Base-by-base conservation (phyloP, 2,113 vertebrate species). In the Pterocles burchelli region DNA sequence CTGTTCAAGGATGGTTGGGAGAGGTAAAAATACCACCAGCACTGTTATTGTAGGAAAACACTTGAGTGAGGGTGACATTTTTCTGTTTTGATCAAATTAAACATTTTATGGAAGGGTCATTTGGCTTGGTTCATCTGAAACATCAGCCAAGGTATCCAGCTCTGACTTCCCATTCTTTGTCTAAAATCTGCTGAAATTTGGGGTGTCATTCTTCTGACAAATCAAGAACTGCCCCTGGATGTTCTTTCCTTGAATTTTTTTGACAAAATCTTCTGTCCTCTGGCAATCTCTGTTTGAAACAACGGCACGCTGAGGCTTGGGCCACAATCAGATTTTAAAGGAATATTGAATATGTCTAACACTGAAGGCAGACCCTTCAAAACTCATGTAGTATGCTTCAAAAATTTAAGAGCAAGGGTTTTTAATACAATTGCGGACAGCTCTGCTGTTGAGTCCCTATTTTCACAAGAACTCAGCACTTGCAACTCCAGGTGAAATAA, bases 401-500 rank as follows among this genome's bases (percentile, higher is more conserved):
- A 67, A 90, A 76, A 83, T 62, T 86, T 41, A 55, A 83, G 31
- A 85, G 58, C 36, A 58, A 67, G 59, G 38, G 45, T 38, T 79
- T 92, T 59, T 9, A 86, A 75, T 92, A 33, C 2, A 2, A 6
- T 20, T 78, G 61, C 63, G 76, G 59, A 29, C 58, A 86, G 76
- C 65, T 92, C 65, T 89, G 55, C 76, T 90, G 63, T 51, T 19
- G 18, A 95, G 65, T 15, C 21, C 36, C 11, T 92, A 2, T 45
- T 91, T 75, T 51, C 84, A 81, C 76, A 72, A 74, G 34, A 59
- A 57, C 72, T 85, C 89, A 75, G 84, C 52, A 29, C 54, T 87
- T 46, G n/a, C 63, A 88, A 31, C 79, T 84, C 63, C 75, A 77
- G 59, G 55, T 94, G 91, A 92, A 95, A 78, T 78, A 90, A 95